Conservation (phyloP, 2,888 invertebrate genomes). For the Trilocha varians region DNA sequence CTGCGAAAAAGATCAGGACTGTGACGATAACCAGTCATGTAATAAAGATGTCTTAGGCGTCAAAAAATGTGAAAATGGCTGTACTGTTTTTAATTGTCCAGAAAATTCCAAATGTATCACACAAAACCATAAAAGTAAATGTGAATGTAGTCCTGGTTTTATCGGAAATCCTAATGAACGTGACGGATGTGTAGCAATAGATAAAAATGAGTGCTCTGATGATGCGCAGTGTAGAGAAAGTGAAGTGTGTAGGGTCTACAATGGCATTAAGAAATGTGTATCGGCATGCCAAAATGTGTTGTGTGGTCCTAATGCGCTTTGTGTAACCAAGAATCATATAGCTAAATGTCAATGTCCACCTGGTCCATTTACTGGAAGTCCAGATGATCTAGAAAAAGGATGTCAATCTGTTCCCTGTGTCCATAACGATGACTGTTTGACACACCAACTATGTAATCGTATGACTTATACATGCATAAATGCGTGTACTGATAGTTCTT, state of each 20-base stretch:
- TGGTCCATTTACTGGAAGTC: conserved; percentile 89
- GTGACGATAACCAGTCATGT: conserved; percentile 80
- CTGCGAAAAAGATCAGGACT: conserved; percentile 81
- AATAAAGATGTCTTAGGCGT: conserved; percentile 89
- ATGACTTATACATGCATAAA: conserved; percentile 86
- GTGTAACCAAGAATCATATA: conserved; percentile 90
- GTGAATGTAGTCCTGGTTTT: conserved; percentile 87
- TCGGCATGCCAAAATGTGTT: conserved; percentile 83
- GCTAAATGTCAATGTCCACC: conserved; percentile 92
- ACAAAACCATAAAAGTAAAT: conserved; percentile 81
- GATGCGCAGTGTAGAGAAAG: conserved; percentile 89
- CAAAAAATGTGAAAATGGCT: conserved; percentile 85
- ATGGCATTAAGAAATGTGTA: conserved; percentile 77
- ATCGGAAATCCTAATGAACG: conserved; percentile 93
- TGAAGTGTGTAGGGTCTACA: conserved; percentile 80
- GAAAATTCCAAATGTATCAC: conserved; percentile 87
- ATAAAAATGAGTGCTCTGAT: conserved; percentile 82
- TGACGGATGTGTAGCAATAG: conserved; percentile 83
- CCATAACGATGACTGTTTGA: conserved; percentile 87
- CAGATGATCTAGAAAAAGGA: conserved; percentile 81
- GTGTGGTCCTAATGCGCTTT: conserved; percentile 91
- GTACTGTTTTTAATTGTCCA: conserved; percentile 87
- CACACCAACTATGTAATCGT: conserved; percentile 85
- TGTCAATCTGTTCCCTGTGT: conserved; percentile 88
- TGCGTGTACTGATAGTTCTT: conserved; percentile 86